A percentile compares a stretch with the other conserved stretches of the same genome.
Evolutionary conservation across 2,888 invertebrate species (phyloP).

Genomic region (Tetanocera ferruginea): DNA sequence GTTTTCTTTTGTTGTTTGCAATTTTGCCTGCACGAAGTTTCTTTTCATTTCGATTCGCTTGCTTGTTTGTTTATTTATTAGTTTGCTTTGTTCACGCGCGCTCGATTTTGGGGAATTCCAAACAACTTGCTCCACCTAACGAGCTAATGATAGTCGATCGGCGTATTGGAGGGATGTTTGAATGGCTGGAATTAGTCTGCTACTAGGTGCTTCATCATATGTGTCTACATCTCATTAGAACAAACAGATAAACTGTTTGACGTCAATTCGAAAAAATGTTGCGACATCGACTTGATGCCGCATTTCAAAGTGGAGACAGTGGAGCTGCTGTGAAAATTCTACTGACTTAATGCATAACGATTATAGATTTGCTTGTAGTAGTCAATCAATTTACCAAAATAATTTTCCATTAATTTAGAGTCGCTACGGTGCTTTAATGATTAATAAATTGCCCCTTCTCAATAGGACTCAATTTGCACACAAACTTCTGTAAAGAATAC

Average conservation of each 20-base stretch:
- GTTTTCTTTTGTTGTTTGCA: neutral
- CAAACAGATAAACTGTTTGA: neutral
- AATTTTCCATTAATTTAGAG: too few species aligned
- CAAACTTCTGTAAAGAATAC: too few species aligned
- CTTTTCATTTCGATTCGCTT: neutral
- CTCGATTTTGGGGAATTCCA: slow-evolving; percentile 26
- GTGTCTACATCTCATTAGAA: neutral
- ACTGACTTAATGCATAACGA: too few species aligned
- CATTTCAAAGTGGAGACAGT: neutral
- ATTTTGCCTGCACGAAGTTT: neutral
- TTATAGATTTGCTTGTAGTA: too few species aligned
- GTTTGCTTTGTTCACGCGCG: slow-evolving; percentile 27
- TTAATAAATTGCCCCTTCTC: too few species aligned
- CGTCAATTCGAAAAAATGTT: neutral
- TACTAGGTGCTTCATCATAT: slow-evolving; percentile 17
- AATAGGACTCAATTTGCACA: too few species aligned
- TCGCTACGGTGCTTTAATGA: too few species aligned
- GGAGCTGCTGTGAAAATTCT: neutral
- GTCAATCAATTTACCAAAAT: too few species aligned
- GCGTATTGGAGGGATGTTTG: neutral
- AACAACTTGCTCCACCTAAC: slow-evolving; percentile 11
- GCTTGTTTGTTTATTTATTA: slow-evolving; percentile 14
- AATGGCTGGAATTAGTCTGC: neutral
- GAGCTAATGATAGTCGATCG: neutral
- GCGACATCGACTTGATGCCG: neutral